Conservation (phyloP, 2,888 invertebrate species). For the Ormyrus pomaceus region DNA sequence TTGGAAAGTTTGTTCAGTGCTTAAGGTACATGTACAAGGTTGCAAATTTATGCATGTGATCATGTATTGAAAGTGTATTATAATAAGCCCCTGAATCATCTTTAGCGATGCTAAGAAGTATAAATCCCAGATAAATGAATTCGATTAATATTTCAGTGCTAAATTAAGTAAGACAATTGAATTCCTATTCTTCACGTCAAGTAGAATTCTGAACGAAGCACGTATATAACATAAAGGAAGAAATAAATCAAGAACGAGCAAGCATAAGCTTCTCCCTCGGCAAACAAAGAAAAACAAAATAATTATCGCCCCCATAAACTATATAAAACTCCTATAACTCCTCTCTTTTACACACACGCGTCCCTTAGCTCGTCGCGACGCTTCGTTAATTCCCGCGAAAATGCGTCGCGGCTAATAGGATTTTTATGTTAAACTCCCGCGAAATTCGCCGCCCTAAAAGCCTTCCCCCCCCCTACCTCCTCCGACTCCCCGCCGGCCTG, state of each 20-base stretch:
- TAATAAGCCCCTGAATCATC: constrained; percentile 5
- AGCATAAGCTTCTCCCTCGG: too few relatives aligned
- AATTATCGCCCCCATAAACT: too few relatives aligned
- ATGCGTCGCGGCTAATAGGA: constrained; percentile 48
- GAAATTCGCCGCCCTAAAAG: constrained; percentile 25
- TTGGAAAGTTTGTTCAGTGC: constrained; percentile 28
- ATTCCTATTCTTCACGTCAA: too few relatives aligned
- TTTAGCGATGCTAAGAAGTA: background rate
- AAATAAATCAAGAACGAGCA: too few relatives aligned
- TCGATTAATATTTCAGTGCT: constrained; percentile 1
- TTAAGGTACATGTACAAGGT: constrained; percentile 25
- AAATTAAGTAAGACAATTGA: background rate
- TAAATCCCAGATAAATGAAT: background rate
- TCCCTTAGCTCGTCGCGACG: constrained; percentile 16
- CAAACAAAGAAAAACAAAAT: too few relatives aligned
- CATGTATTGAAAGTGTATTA: constrained; percentile 21
- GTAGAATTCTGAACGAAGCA: too few relatives aligned
- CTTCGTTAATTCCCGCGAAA: constrained; percentile 50
- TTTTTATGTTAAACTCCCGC: constrained; percentile 52
- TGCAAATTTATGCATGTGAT: constrained; percentile 37
- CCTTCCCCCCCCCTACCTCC: background rate
- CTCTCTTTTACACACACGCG: too few relatives aligned
- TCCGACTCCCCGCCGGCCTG: background rate
- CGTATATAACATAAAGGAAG: too few relatives aligned
- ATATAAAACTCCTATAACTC: too few relatives aligned